Conservation (phyloP, 2,888 invertebrate genomes). For the Labia minor region DNA sequence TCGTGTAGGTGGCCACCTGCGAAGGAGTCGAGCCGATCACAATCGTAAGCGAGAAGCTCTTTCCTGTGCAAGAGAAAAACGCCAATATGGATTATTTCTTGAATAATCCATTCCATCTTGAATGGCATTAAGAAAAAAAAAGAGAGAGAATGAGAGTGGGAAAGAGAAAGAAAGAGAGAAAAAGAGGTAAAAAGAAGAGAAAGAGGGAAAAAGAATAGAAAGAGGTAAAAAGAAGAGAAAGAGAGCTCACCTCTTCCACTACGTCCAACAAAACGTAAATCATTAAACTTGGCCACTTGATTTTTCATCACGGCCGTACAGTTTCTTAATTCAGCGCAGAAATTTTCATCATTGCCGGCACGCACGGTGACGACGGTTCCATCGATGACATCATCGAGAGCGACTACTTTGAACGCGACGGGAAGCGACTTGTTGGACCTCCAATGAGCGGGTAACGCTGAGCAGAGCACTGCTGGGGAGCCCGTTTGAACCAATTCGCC, state of each 20-base stretch:
- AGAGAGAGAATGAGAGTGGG: too few species aligned
- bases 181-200: too few species aligned
- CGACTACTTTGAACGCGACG: conserved; percentile 89
- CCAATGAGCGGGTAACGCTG: conserved; percentile 90
- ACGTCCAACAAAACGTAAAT: conserved; percentile 96
- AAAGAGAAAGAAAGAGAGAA: background rate
- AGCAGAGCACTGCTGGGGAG: conserved; percentile 90
- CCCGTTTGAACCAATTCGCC: conserved; percentile 92
- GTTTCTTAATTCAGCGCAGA: conserved; percentile 88
- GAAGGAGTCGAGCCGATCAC: conserved; percentile 44
- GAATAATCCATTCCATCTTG: too few species aligned
- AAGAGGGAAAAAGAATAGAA: conserved; percentile 13
- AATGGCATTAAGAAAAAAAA: background rate
- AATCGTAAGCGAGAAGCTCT: conserved; percentile 49
- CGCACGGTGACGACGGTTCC: conserved; percentile 88
- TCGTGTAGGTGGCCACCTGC: conserved; percentile 47
- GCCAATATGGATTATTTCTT: background rate
- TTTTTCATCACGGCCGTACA: conserved; percentile 92
- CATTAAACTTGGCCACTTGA: conserved; percentile 95
- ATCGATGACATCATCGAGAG: conserved; percentile 84
- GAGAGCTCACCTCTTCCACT: conserved; percentile 73
- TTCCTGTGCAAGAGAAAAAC: too few species aligned
- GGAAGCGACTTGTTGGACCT: conserved; percentile 95
- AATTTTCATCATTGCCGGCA: conserved; percentile 99
- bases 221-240: background rate